These are phyloP conservation scores for Ptychoptera albimana DNA, from an alignment of 2,888 invertebrate species.

Conservation along the genomic window DNA sequence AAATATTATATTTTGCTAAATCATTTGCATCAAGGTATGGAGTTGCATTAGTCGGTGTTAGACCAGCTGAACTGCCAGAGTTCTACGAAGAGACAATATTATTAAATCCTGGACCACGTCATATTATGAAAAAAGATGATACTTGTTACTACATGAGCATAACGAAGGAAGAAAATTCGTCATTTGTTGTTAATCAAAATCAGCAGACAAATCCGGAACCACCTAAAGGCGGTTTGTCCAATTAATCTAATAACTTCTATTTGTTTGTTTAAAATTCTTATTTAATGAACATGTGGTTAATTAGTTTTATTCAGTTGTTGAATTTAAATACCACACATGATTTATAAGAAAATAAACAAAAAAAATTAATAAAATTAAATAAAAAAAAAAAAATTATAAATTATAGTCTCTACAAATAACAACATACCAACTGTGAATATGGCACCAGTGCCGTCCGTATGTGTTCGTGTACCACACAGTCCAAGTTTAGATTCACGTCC, in stretches of 20 bases:
- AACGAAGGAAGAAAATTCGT: slow-evolving; percentile 94
- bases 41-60: slow-evolving; percentile 88
- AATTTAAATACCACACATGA: no score
- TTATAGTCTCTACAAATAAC: slow-evolving; percentile 18
- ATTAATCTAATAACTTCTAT: slow-evolving; percentile 2
- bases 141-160: slow-evolving; percentile 98
- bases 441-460: slow-evolving; percentile 31
- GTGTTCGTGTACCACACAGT: slow-evolving; percentile 32
- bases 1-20: no score
- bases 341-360: no score
- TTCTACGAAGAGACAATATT: slow-evolving; percentile 92
- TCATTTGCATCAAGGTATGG: slow-evolving; percentile 53
- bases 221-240: slow-evolving; percentile 19
- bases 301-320: background rate
- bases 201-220: slow-evolving; percentile 23
- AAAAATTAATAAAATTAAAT: slow-evolving; percentile 1
- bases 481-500: slow-evolving; percentile 26
- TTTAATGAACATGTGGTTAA: background rate
- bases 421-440: slow-evolving; percentile 19
- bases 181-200: slow-evolving; percentile 64
- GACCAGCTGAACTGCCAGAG: slow-evolving; percentile 81
- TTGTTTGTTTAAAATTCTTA: slow-evolving; percentile 1
- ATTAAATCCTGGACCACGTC: slow-evolving; percentile 89
- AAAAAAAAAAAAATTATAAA: no score
- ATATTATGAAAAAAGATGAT: slow-evolving; percentile 94